phyloP scores from a whole-genome alignment of 2,113 vertebrate genomes.

The Porphyrio hochstetteri region DNA sequence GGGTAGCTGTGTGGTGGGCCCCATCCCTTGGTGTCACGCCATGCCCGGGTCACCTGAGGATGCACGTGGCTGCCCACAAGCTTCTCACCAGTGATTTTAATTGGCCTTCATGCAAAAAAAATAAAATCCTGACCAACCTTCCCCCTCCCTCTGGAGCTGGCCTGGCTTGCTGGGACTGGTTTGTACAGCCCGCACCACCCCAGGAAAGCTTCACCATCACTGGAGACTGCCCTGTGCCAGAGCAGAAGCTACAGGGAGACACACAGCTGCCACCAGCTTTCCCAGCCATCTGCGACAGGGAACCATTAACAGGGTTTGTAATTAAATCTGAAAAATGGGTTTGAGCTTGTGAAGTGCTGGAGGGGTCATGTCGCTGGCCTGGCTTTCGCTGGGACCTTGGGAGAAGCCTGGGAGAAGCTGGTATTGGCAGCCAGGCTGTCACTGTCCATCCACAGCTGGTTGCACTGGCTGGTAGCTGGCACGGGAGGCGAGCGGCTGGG shows the following conservation, averaged over 20 bases:
- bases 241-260: not conserved
- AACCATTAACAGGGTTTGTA: not conserved
- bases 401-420: not conserved
- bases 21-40: not conserved
- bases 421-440: not conserved
- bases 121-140: not conserved
- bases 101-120: not conserved
- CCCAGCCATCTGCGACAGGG: rapidly evolving
- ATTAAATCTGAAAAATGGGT: not conserved
- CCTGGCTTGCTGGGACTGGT: not conserved
- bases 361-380: not conserved
- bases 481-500: rapidly evolving
- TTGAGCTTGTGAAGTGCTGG: not conserved
- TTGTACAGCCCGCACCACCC: not conserved
- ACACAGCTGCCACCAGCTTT: not conserved
- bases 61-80: rapidly evolving
- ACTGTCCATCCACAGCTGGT: rapidly evolving
- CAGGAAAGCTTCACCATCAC: not conserved
- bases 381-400: rapidly evolving
- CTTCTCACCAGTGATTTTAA: not conserved
- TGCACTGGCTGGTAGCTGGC: not conserved
- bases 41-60: not conserved
- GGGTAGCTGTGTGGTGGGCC: not conserved
- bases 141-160: not conserved
- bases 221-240: rapidly evolving